Evolutionary conservation across 2,797 vertebrate species (phyloP).

Genomic region (Cyprinella venusta): DNA sequence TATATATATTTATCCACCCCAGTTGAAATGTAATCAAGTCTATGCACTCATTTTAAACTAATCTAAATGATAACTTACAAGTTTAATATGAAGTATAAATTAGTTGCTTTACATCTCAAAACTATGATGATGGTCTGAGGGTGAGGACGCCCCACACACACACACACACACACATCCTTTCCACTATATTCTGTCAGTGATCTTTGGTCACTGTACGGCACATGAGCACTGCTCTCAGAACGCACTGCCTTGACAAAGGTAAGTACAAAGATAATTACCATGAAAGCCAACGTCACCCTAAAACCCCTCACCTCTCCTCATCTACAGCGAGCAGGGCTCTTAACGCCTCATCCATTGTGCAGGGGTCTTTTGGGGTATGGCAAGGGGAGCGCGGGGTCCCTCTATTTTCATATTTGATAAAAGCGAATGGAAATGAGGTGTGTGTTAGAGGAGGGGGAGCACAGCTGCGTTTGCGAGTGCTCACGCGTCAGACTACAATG

Average conservation of each 20-base stretch:
- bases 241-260: slow-evolving; percentile 69
- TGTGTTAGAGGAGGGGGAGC: slow-evolving; percentile 34
- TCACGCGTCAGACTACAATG: slow-evolving; percentile 41
- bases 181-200: slow-evolving; percentile 10
- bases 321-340: slow-evolving; percentile 51
- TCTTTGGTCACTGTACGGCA: slow-evolving; percentile 46
- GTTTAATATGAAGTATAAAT: not conserved
- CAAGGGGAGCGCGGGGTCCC: slow-evolving; percentile 41
- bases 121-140: not conserved
- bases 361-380: slow-evolving; percentile 59
- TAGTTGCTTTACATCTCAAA: not conserved
- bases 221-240: slow-evolving; percentile 68
- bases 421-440: slow-evolving; percentile 64
- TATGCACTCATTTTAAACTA: not conserved
- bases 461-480: slow-evolving; percentile 48
- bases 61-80: not conserved
- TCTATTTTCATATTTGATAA: slow-evolving; percentile 70
- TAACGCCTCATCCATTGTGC: slow-evolving; percentile 64
- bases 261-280: slow-evolving; percentile 75
- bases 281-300: slow-evolving; percentile 68
- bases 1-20: not conserved
- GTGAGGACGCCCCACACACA: not conserved
- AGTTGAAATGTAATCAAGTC: not conserved
- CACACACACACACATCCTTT: not conserved
- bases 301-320: slow-evolving; percentile 58